Evolutionary conservation across 2,888 invertebrate species (phyloP), one percentile per base, ranked within the genome.

Genomic region (Sacculina carcini): DNA sequence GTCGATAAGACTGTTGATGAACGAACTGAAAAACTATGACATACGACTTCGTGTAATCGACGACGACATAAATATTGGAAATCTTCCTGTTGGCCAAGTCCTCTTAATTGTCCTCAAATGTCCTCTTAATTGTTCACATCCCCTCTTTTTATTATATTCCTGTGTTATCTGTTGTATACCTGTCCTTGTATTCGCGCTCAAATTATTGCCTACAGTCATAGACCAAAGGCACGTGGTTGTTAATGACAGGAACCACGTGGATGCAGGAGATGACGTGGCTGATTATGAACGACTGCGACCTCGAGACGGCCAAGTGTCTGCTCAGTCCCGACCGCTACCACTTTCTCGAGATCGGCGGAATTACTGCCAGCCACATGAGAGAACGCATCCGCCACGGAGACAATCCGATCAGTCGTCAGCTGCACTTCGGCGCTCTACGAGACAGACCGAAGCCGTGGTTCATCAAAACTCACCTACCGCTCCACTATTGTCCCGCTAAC

Each of bases 401-500:
- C 6, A 42, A 42, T 16, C 26, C 42, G 2, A 26, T 42, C 26
- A 42, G 42, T 26, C 24, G 16, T 24, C 24, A 26, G 6, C 24
- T n/a, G 2, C 5, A 26, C n/a, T 42, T 42, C 26, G 6, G 7
- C 1, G 6, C 26, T 1, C 14, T 42, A 10, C 24, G 10, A 7
- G 38, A 28, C n/a, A 9, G 54, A 54, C 48, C 51, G 1, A 38
- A 48, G n/a, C 58, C 58, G 2, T 54, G 58, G 19, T 49, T 53
- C 3, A 39, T 59, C 26, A 57, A 57, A 49, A 61, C 60, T 0
- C 64, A 64, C 52, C 58, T 64, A 1, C 61, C 62, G 3, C 56
- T 51, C 28, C 31, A 51, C 9, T 31, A 49, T 2, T 32, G 57
- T 32, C 56, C 56, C 0, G 50, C 55, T 16, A 53, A 3, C 10